Conservation (phyloP, 2,888 invertebrate genomes). For the Saturnia japonica region DNA sequence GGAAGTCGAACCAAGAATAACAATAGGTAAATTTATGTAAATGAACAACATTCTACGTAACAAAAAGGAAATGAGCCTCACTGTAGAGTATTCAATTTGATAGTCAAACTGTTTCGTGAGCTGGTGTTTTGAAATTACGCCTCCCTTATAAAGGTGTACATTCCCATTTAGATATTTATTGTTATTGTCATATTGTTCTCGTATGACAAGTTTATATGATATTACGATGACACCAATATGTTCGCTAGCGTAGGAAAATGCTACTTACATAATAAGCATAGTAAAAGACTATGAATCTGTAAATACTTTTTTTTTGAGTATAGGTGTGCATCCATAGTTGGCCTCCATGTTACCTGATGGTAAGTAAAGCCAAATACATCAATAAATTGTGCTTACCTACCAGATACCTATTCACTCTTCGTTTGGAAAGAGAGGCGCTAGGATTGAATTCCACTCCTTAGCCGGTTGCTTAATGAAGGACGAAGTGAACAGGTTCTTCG, state of each 20-base stretch:
- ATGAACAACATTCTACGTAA: constrained; percentile 71
- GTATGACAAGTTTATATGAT: constrained; percentile 29
- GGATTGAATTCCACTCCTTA: too few relatives aligned
- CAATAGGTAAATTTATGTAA: constrained; percentile 81
- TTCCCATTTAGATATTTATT: constrained; percentile 33
- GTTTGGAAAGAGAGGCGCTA: too few relatives aligned
- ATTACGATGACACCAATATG: constrained; percentile 26
- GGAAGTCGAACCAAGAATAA: constrained; percentile 65
- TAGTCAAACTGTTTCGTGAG: constrained; percentile 57
- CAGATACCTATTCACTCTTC: too few relatives aligned
- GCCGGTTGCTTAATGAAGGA: too few relatives aligned
- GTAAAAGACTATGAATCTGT: background rate
- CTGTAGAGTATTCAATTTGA: constrained; percentile 64
- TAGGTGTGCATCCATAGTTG: background rate
- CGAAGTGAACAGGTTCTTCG: too few relatives aligned
- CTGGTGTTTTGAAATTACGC: constrained; percentile 58
- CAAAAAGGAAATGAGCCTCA: constrained; percentile 75
- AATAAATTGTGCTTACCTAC: too few relatives aligned
- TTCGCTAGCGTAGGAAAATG: background rate
- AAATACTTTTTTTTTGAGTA: background rate
- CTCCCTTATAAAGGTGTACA: constrained; percentile 34
- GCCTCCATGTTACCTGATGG: too few relatives aligned
- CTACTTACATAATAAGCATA: background rate
- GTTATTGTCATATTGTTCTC: constrained; percentile 40
- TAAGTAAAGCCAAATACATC: too few relatives aligned